These are phyloP conservation scores for Pteronotus mesoamericanus DNA, from an alignment of 2,797 vertebrate genomes.

Conservation along the genomic window DNA sequence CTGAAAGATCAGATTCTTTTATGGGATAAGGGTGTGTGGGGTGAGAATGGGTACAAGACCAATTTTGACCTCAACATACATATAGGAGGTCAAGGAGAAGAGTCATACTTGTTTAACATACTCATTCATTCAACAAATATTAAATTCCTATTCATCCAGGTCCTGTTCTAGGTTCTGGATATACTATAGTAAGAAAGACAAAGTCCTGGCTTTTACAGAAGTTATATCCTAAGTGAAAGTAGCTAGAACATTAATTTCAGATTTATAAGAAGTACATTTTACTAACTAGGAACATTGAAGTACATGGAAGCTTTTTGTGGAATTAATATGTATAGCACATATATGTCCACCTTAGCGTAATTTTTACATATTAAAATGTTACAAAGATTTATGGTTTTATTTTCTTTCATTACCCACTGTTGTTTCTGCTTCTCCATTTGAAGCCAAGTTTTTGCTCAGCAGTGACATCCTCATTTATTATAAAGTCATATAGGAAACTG, in stretches of 20 bases:
- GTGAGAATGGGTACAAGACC: background rate
- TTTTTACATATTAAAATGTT: background rate
- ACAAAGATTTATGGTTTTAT: background rate
- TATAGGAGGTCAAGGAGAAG: background rate
- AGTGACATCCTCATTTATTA: background rate
- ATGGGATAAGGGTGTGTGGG: too few relatives aligned
- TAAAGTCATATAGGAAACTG: background rate
- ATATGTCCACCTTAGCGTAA: background rate
- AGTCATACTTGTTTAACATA: background rate
- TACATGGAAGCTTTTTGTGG: background rate
- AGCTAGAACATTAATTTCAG: slow-evolving; percentile 3
- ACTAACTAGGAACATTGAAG: background rate
- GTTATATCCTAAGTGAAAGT: background rate
- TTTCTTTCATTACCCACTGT: background rate
- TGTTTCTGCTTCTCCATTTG: background rate
- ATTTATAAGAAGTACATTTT: background rate
- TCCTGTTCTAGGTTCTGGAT: background rate
- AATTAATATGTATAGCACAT: background rate
- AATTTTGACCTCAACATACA: background rate
- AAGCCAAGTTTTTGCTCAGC: background rate
- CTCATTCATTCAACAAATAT: background rate
- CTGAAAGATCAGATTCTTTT: background rate
- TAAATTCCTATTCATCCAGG: background rate
- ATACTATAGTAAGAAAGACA: background rate
- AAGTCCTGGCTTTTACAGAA: background rate